Evolutionary conservation across 1,140 invertebrate genomes (phyloP).

Genomic region (Heliconius nattereri): DNA sequence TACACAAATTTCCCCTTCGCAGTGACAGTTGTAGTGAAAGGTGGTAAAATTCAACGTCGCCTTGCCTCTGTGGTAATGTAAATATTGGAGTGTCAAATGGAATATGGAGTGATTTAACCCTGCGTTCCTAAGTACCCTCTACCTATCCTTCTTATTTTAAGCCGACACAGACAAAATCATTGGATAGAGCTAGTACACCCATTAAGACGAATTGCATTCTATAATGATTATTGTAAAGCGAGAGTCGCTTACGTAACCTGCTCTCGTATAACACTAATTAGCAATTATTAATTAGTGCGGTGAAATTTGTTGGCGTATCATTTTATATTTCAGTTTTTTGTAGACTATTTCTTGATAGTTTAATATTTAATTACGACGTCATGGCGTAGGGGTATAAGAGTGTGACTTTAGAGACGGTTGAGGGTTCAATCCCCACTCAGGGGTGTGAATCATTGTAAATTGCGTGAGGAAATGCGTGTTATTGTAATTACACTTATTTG

Average conservation of each 20-base stretch:
- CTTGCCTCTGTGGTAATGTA: too few relatives aligned
- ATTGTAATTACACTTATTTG: too few relatives aligned
- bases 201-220: not conserved
- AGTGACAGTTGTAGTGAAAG: too few relatives aligned
- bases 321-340: not conserved
- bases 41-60: too few relatives aligned
- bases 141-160: not conserved
- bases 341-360: not conserved
- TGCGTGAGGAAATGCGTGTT: too few relatives aligned
- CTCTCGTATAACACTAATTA: slow-evolving; percentile 6
- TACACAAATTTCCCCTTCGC: too few relatives aligned
- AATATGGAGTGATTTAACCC: too few relatives aligned
- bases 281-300: not conserved
- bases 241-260: not conserved
- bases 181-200: not conserved
- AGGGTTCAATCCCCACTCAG: too few relatives aligned
- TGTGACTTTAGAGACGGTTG: too few relatives aligned
- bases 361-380: too few relatives aligned
- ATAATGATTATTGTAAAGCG: not conserved
- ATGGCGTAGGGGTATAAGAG: not conserved
- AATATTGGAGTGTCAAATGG: too few relatives aligned
- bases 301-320: slow-evolving; percentile 6
- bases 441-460: too few relatives aligned
- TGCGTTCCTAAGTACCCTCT: not conserved
- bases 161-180: not conserved